phyloP scores from a whole-genome alignment of 1,140 invertebrate genomes.

The Cyrtorhinus lividipennis region DNA sequence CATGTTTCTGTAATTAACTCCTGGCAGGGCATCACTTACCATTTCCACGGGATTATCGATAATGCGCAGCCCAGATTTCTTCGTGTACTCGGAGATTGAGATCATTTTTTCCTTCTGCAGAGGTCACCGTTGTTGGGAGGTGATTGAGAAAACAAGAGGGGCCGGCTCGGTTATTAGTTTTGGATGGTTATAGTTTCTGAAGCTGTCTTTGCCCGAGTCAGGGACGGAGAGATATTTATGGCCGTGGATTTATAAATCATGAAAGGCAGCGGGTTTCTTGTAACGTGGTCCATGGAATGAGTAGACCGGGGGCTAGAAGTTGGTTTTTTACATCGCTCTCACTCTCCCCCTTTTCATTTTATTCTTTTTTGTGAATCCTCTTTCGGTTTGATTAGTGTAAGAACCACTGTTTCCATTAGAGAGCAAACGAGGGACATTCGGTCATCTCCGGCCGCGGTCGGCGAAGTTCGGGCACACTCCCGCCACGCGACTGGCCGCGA shows the following conservation, averaged over 20 bases:
- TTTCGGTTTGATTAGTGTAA: background rate
- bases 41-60: slow-evolving; percentile 1
- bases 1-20: background rate
- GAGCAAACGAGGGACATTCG: background rate
- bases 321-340: background rate
- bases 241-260: background rate
- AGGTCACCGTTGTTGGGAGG: background rate
- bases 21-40: background rate
- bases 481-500: background rate
- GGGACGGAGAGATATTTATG: background rate
- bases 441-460: background rate
- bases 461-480: background rate
- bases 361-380: no score
- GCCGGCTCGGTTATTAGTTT: background rate
- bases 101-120: background rate
- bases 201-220: background rate
- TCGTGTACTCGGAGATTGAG: background rate
- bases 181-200: slow-evolving; percentile 7
- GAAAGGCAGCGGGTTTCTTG: background rate
- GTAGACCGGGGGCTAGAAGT: background rate
- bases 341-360: background rate
- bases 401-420: background rate
- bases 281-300: background rate
- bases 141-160: slow-evolving; percentile 1
- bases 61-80: background rate